Conservation (phyloP, 2,113 vertebrate species). For the Myodes glareolus region DNA sequence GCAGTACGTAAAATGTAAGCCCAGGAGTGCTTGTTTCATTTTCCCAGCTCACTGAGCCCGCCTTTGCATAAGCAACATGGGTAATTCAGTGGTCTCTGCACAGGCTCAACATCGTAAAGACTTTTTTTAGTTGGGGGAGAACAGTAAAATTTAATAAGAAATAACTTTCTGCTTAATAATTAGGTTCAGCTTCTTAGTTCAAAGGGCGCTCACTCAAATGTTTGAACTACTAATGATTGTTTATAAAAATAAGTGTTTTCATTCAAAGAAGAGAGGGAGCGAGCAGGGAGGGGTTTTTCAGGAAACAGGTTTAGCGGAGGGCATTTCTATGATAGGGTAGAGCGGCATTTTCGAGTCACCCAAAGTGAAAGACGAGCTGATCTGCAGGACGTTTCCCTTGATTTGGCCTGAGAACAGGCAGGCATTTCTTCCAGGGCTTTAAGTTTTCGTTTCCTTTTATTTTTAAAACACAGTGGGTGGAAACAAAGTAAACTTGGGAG, state of each 20-base stretch:
- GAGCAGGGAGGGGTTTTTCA: neutral
- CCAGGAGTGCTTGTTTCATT: neutral
- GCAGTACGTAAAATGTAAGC: neutral
- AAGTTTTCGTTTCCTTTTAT: neutral
- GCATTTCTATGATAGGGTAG: neutral
- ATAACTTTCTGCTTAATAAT: conserved; percentile 19
- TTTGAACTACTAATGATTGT: conserved; percentile 11
- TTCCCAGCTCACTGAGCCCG: neutral
- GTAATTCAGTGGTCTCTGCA: neutral
- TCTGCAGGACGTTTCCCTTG: neutral
- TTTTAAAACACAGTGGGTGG: neutral
- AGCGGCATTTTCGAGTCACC: neutral
- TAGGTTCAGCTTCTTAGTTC: conserved; percentile 44
- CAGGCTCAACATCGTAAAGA: neutral
- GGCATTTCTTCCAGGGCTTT: neutral
- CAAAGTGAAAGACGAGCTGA: conserved; percentile 14
- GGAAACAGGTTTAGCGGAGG: neutral
- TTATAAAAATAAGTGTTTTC: neutral
- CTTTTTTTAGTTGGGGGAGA: neutral
- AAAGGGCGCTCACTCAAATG: conserved; percentile 43
- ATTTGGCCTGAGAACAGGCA: neutral
- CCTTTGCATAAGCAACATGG: neutral
- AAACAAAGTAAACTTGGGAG: neutral
- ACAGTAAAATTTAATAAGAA: conserved; percentile 50
- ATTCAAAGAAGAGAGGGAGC: neutral